Conservation (phyloP, 2,888 invertebrate species). For the Nomada fabriciana region DNA sequence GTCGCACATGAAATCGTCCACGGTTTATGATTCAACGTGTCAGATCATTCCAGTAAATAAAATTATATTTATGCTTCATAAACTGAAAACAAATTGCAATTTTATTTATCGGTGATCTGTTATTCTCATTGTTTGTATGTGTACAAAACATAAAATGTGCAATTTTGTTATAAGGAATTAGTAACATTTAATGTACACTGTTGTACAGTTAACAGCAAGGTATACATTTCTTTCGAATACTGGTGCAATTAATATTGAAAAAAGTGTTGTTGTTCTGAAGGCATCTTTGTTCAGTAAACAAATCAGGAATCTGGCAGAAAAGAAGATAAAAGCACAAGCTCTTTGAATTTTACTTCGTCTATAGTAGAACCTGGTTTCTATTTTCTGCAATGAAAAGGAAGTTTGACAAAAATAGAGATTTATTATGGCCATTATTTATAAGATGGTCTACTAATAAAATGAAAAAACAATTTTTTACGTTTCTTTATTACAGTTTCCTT, state of each 20-base stretch:
- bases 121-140: background rate
- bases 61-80: slow-evolving; percentile 18
- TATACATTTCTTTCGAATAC: background rate
- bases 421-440: too few species aligned
- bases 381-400: background rate
- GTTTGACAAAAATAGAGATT: background rate
- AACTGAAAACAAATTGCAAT: slow-evolving; percentile 27
- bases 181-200: too few species aligned
- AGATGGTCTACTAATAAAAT: background rate
- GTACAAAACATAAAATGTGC: background rate
- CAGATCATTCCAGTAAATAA: slow-evolving; percentile 23
- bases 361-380: background rate
- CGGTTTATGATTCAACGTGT: slow-evolving; percentile 14
- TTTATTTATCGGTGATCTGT: slow-evolving; percentile 2
- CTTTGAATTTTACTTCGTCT: background rate
- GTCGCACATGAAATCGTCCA: slow-evolving; percentile 18
- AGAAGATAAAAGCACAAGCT: background rate
- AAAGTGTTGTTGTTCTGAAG: background rate
- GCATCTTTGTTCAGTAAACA: background rate
- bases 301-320: background rate
- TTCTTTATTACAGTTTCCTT: too few species aligned
- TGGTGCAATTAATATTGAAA: background rate
- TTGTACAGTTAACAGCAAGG: too few species aligned
- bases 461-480: too few species aligned
- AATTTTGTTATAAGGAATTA: background rate